Evolutionary conservation across 2,113 vertebrate genomes (phyloP), one percentile per base, ranked within the genome.

Genomic region (Oxyura jamaicensis): DNA sequence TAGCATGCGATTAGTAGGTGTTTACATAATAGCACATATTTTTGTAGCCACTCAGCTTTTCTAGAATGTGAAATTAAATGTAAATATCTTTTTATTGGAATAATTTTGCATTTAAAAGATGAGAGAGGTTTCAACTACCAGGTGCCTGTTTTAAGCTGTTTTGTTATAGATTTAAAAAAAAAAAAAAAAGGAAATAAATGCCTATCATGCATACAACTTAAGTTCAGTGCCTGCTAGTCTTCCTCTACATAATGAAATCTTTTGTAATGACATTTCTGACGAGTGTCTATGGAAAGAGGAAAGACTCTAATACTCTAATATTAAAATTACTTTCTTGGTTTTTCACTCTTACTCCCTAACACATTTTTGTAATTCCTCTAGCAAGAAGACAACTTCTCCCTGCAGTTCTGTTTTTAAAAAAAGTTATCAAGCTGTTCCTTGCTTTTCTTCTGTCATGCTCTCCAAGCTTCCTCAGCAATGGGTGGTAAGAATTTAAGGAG

Each of bases 311-410:
- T 88, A 78, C 96, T 97, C 94, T 97, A 83, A 86, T 88, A 71
- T 96, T 95, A n/a, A 13, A 53, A 79, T 41, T 72, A 31, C 55
- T 93, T 96, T 88, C 59, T 95, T 63, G 77, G 87, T 80, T 82
- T 83, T 66, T 92, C 92, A 78, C 93, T 94, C 89, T 98, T 98
- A 97, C 97, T n/a, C 63, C 50, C 53, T 25, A 93, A 82, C 83
- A 60, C 56, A 5, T 26, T 98, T 26, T 98, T 98, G 98, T 97
- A 98, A 90, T 92, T 96, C 96, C 97, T 95, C 88, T 87, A 95
- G 92, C 41, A 76, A 91, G 95, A 96, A 33, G 95, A 89, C 89
- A 95, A 80, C 92, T 41, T 13, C 74, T 93, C 25, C 81, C 96
- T 92, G 90, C 11, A 69, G 91, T 42, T 67, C 35, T 53, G 42